Evolutionary conservation across 2,113 vertebrate genomes (phyloP).

Genomic region (Enhydra lutris): DNA sequence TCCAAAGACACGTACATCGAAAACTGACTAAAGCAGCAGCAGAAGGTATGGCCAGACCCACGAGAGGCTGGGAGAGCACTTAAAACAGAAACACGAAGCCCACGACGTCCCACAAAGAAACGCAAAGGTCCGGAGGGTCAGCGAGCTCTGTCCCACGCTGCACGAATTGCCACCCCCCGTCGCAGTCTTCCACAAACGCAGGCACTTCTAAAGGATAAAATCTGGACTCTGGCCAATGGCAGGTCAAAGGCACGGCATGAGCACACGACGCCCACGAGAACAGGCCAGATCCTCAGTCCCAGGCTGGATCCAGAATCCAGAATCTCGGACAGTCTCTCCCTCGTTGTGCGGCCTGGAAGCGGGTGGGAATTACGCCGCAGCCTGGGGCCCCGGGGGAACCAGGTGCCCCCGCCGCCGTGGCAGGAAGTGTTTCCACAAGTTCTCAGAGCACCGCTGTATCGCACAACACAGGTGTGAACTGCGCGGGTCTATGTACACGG

Average conservation of each 20-base stretch:
- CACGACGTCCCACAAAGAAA: neutral
- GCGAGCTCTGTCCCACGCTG: neutral
- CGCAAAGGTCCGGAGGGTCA: neutral
- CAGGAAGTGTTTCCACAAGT: neutral
- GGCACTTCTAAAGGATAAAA: neutral
- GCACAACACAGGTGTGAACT: neutral
- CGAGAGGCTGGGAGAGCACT: neutral
- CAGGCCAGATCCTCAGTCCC: neutral
- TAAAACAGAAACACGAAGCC: neutral
- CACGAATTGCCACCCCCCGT: neutral
- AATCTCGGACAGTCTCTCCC: neutral
- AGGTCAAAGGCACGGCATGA: neutral
- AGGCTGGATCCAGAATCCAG: neutral
- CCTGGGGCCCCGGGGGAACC: neutral
- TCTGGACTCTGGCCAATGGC: neutral
- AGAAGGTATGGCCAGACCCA: neutral
- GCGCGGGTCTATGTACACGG: neutral
- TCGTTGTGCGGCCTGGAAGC: neutral
- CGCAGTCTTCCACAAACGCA: neutral
- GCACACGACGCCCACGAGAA: neutral
- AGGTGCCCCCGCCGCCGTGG: accelerated
- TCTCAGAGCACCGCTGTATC: neutral
- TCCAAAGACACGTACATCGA: neutral
- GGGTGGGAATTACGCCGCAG: neutral
- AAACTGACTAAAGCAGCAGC: neutral